A percentile compares a stretch with the other conserved stretches of the same genome.
Evolutionary conservation across 1,140 invertebrate species (phyloP).

Genomic region (Carposina sasakii): DNA sequence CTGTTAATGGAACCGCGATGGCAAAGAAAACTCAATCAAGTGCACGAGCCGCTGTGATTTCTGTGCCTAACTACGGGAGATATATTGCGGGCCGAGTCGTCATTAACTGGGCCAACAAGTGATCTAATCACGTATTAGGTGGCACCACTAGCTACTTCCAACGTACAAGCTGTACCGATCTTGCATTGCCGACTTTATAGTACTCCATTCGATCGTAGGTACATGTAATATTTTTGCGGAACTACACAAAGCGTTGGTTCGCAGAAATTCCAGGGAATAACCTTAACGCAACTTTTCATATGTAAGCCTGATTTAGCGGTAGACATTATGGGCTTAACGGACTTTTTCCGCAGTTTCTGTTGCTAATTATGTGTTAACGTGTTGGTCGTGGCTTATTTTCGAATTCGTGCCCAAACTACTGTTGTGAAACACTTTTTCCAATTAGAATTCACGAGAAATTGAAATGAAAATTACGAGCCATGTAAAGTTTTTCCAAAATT

Average conservation of each 20-base stretch:
- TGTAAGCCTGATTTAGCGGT: conserved; percentile 43
- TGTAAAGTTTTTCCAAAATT: too few relatives aligned
- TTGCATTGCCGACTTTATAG: too few relatives aligned
- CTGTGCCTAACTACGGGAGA: conserved; percentile 62
- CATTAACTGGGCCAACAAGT: conserved; percentile 59
- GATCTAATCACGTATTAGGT: too few relatives aligned
- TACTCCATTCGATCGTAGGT: too few relatives aligned
- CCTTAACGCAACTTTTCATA: conserved; percentile 52
- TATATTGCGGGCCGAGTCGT: conserved; percentile 54
- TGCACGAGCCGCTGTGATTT: conserved; percentile 61
- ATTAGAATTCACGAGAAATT: too few relatives aligned
- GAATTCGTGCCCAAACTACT: too few relatives aligned
- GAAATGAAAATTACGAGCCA: too few relatives aligned
- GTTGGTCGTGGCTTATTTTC: background rate
- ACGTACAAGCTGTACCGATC: too few relatives aligned
- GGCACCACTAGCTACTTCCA: too few relatives aligned
- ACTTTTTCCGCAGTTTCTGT: conserved; percentile 11
- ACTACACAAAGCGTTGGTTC: conserved; percentile 37
- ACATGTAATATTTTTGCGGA: too few relatives aligned
- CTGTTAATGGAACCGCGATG: conserved; percentile 65
- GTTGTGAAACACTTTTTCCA: too few relatives aligned
- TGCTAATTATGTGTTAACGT: conserved; percentile 15
- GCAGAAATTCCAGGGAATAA: conserved; percentile 48
- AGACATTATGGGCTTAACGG: conserved; percentile 16
- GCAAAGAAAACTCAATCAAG: conserved; percentile 68